Evolutionary conservation across 1,140 invertebrate genomes (phyloP), one percentile per base, ranked within the genome.

Genomic region (Proales similis): DNA sequence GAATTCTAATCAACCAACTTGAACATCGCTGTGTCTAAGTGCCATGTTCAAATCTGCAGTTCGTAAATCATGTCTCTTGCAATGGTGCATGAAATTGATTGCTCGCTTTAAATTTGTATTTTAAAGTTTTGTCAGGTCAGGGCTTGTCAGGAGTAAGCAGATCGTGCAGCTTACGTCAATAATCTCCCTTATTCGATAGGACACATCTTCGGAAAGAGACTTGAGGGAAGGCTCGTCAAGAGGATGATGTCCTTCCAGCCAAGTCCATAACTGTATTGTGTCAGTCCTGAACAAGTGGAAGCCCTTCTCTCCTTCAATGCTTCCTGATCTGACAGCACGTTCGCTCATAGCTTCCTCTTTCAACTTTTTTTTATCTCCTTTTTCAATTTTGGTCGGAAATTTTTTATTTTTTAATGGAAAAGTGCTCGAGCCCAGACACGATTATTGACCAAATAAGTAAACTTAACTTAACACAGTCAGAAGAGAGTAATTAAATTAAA

Each of bases 221-320:
- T 57, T 57, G 3, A 57, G 36, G 4, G 51, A 57, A 11, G 19
- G 51, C 11, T 57, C 51, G 7, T 57, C 51, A 1, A 57, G 22
- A 29, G 36, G 51, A 30, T 57, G 33, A 27, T 57, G 22, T 22
- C 51, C 51, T 26, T 57, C 51, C n/a, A 57, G 51, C 51, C 51
- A 57, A 2, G 36, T 27, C 51, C 51, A 57, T 3, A 57, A 17
- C 20, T 57, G 51, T 9, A 57, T 57, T 19, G 51, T 57, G 36
- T 57, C 51, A 5, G 51, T 30, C 9, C 51, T 36, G n/a, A 39
- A 42, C 7, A 57, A 20, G 24, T 17, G 36, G 45, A 42, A 57
- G 33, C 51, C 51, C 22, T 57, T 24, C 2, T 57, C 51, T n/a
- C 27, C 6, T 11, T 57, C 51, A 22, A 7, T n/a, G n/a, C 30